Base-by-base conservation (phyloP, 30 jellyfish, hydroid and myxozoan species). In the Aurelia aurita region DNA sequence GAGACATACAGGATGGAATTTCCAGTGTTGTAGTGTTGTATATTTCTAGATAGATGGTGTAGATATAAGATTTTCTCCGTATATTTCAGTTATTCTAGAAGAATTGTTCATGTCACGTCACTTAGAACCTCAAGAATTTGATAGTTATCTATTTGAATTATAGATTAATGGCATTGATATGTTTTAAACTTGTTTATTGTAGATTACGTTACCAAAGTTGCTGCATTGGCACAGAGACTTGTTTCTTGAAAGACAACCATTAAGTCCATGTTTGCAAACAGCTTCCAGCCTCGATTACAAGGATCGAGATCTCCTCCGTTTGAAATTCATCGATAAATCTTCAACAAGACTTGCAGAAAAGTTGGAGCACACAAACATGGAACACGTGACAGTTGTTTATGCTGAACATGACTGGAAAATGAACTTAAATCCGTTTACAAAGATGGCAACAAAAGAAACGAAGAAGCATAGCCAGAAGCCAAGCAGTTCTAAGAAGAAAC, bases 221-320 rank as follows among this genome's bases (percentile, higher is more conserved):
- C 22, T 83, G 26, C 54, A 31, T 21, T 83, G 93, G 93, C 87
- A 83, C 45, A 64, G 81, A 19, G 87, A 74, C 28, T 44, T 83
- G 45, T 83, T 83, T 46, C 65, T 83, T 25, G 79, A 64, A 29
- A 83, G 93, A 49, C 86, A 59, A 49, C 93, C 93, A 19, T 69
- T 83, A 14, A 53, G 53, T 35, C 77, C 81, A 1, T 67, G 87
- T 18, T 53, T 83, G 76, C 87, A 43, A 8, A 83, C 86, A 15
- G 85, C 93, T 23, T 83, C 93, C n/a, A 44, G 87, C 10, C 47
- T 83, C 13, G 93, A 83, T 66, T 83, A 25, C 79, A 83, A 83
- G 55, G 85, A 70, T 26, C 87, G 93, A 25, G 74, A 83, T 49
- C 46, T 21, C 2, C 69, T 74, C 26, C 46, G 72, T 1, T 71